Evolutionary conservation across 2,888 invertebrate genomes (phyloP).

Genomic region (Clivina fossor): DNA sequence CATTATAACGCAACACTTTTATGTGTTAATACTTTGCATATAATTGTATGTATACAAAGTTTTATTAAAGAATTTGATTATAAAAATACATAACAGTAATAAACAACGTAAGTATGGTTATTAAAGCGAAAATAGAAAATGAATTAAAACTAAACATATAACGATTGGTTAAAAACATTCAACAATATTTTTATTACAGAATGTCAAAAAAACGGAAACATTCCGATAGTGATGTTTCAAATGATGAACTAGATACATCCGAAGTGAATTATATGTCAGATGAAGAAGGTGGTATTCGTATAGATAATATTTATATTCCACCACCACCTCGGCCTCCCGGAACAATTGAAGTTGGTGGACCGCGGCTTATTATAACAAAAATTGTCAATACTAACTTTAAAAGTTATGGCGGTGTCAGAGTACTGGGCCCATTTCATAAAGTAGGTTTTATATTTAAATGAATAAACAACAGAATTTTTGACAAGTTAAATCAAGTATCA

Average conservation of each 20-base stretch:
- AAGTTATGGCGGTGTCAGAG: conserved; percentile 85
- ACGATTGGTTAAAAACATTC: too few species aligned
- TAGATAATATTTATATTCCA: conserved; percentile 84
- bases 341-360: conserved; percentile 73
- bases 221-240: conserved; percentile 21
- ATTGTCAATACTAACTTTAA: conserved; percentile 95
- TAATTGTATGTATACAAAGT: too few species aligned
- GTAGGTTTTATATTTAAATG: conserved; percentile 55
- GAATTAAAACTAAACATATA: too few species aligned
- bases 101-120: too few species aligned
- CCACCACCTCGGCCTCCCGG: conserved; percentile 71
- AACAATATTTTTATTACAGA: background rate
- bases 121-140: too few species aligned
- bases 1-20: too few species aligned
- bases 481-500: conserved; percentile 15
- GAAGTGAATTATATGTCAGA: conserved; percentile 47
- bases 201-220: conserved; percentile 27
- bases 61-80: too few species aligned
- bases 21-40: too few species aligned
- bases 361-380: conserved; percentile 85
- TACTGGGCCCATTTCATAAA: conserved; percentile 94
- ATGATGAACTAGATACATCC: conserved; percentile 36
- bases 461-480: background rate
- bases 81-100: too few species aligned
- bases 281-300: conserved; percentile 70